Base-by-base conservation (phyloP, 2,797 vertebrate species). In the Echeneis naucrates region DNA sequence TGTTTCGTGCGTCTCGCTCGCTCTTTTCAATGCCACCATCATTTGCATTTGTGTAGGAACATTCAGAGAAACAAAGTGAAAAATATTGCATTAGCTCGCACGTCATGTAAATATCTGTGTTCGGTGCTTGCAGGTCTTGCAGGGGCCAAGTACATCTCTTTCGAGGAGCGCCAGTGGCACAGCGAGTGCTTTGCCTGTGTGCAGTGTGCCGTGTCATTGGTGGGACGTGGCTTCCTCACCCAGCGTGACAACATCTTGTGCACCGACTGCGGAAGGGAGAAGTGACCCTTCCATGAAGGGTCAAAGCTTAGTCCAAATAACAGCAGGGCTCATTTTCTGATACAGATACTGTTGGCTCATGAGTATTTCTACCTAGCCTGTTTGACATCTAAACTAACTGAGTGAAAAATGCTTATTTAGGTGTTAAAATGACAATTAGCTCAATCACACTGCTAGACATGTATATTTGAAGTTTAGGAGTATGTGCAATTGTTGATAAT, bases 101-200 rank as follows among this genome's bases (percentile, higher is more conserved):
- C 1, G 7, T 61, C 24, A 26, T 51, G 12, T 54, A 8, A 73
- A 59, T n/a, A 9, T 79, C 4, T 70, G 0, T 83, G 52, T 66
- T 56, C 74, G 35, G 51, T 83, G 56, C 73, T 12, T 56, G n/a
- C 81, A 99, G 98, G 95, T 92, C 93, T 97, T 1, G 95, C 94
- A 27, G 95, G 95, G 50, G 94, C 94, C 44, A 98, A 98, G 90
- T 99, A 97, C 77, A 91, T 99, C 87, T 98, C 97, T 1, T 99
- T 98, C 70, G 97, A 99, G 90, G 96, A 98, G 47, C 95, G 91
- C 2, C 97, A 99, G 86, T 99, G 98, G 98, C 98, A 99, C 47
- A 95, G 94, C 2, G 96, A 99, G 78, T 99, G 98, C 56, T 99
- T 99, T 83, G 94, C 86, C 72, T 99, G 98, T 10, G 56, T 76